Evolutionary conservation across 37 sponge, comb jelly and placozoan genomes (phyloP), one percentile per base, ranked within the genome.

Genomic region (Cladorhizidae sp.): DNA sequence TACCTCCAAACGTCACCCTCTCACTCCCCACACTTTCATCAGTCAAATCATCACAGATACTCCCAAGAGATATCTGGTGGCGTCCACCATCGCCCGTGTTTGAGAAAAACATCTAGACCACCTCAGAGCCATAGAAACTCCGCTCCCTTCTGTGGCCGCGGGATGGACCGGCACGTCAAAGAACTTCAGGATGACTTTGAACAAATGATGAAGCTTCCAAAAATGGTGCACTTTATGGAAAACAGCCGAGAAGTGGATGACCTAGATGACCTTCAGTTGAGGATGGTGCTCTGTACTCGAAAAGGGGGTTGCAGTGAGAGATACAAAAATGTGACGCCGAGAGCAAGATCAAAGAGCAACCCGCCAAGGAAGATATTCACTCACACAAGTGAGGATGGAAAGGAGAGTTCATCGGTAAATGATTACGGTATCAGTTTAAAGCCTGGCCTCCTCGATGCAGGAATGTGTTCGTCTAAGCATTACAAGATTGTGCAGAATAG

Each of bases 311-410:
- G 9, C 49, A 45, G 49, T 45, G 49, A 9, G 49, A n/a, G n/a
- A n/a, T 45, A 36, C 17, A 17, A 52, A 5, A 31, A 35, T 57
- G 39, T 35, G 1, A 9, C 45, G 6, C 39, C 42, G 0, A 32
- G 80, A 21, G 35, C 69, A 6, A 40, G 81, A 37, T 82, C 83
- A 2, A n/a, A 58, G 31, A 82, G 83, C 54, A 82, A 63, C 37
- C 83, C 83, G 5, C 29, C 74, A 1, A 12, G 35, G 5, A 9
- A 45, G 9, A 9, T 9, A 9, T 45, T 12, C 49, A 9, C 49
- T 9, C 49, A 12, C 9, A 9, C 8, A 45, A 5, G 8, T 12
- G 49, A 45, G 8, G 9, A 45, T 9, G 49, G 9, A 45, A 45
- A 45, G 8, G 8, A 45, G 9, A 9, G 49, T 9, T 45, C 49